phyloP scores from a whole-genome alignment of 1,140 invertebrate genomes.

The Cryptotermes secundus region DNA sequence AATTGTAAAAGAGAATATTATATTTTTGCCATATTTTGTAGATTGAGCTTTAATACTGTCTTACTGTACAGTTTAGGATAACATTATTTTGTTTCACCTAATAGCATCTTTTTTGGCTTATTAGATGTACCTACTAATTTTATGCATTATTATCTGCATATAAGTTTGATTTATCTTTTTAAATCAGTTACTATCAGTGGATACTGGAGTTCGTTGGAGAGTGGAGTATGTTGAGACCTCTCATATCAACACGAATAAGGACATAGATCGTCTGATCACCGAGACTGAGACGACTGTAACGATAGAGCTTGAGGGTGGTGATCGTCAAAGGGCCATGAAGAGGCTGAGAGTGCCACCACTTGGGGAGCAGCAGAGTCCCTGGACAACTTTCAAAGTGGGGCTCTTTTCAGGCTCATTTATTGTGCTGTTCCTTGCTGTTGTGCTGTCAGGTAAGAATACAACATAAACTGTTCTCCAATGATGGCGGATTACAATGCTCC shows the following conservation, averaged over 20 bases:
- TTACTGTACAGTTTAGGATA: too few relatives aligned
- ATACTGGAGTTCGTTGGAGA: conserved; percentile 83
- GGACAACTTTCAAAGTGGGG: conserved; percentile 84
- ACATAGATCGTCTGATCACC: conserved; percentile 93
- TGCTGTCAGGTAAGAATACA: conserved; percentile 62
- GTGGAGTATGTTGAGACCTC: conserved; percentile 90
- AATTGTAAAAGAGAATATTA: too few relatives aligned
- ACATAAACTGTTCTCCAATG: too few relatives aligned
- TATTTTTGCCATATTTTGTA: too few relatives aligned
- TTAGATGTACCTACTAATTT: too few relatives aligned
- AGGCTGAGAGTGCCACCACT: conserved; percentile 91
- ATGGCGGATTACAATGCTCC: too few relatives aligned
- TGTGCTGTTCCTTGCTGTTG: conserved; percentile 70
- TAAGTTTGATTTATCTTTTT: conserved; percentile 37
- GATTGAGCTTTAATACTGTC: too few relatives aligned
- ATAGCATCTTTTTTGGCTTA: too few relatives aligned
- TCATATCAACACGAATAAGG: conserved; percentile 95
- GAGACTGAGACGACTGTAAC: conserved; percentile 94
- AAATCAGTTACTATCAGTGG: conserved; percentile 65
- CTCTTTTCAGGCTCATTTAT: conserved; percentile 80
- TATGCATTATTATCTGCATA: too few relatives aligned
- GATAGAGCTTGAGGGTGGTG: conserved; percentile 89
- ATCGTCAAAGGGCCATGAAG: conserved; percentile 97
- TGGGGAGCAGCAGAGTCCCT: conserved; percentile 86
- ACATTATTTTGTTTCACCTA: too few relatives aligned